Evolutionary conservation across 2,113 vertebrate species (phyloP), one percentile per base, ranked within the genome.

Genomic region (Bufo gargarizans): DNA sequence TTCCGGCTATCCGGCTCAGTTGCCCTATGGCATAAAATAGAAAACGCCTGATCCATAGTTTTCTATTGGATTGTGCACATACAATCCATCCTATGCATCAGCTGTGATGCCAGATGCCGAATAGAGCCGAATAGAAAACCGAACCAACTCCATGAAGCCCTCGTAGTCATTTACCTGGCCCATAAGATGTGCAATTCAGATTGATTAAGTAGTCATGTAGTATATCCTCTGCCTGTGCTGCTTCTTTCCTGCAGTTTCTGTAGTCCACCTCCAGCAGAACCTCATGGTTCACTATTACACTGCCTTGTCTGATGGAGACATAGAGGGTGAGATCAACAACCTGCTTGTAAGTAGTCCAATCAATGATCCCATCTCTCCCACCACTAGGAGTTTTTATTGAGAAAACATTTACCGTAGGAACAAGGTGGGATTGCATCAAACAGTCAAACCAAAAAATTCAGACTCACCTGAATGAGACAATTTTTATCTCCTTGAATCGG

Each of bases 391-490:
- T 13, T 53, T 33, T 43, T 7, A 45, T 33, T 43, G 33, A 71
- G 22, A 71, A 59, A 11, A 55, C 10, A 33, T 33, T 33, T 33
- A 33, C 33, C 33, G 33, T 33, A 33, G 33, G 1, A 33, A 33
- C 33, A 33, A 33, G 33, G 33, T 33, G 33, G 33, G 33, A 33
- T 33, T 33, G 33, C 33, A 33, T 33, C 33, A 33, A 33, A 33
- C 33, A 33, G 33, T 11, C 0, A 55, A 65, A 5, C 14, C 7
- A 7, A 72, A 45, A 12, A 72, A 6, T 45, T 3, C 13, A 45
- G 45, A 45, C 92, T 84, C 91, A 92, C 92, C 13, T 90, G 71
- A 93, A 49, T 0, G 2, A 0, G 14, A 55, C 43, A 61, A 93
- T 82, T 86, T 65, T 0, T 82, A 93, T 88, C 3, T 76, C 86